Percentiles rank a stretch among this genome's conserved stretches.
phyloP scores from a whole-genome alignment of 2,797 vertebrate genomes.

The Tauraco hartlaubi region DNA sequence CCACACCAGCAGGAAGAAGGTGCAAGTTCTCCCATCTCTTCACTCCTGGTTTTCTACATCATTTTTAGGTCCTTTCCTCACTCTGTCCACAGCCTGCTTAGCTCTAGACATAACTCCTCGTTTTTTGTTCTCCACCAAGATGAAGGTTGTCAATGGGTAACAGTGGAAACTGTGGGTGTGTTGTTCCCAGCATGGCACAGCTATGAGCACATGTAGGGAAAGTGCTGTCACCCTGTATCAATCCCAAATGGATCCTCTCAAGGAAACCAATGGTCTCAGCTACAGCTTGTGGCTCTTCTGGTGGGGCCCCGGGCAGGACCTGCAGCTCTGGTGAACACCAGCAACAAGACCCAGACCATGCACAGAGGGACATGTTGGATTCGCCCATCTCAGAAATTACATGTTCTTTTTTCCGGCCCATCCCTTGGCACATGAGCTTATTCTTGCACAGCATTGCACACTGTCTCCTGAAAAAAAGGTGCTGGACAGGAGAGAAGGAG shows the following conservation, averaged over 20 bases:
- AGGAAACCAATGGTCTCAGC: neutral
- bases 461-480: neutral
- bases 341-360: neutral
- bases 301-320: neutral
- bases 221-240: neutral
- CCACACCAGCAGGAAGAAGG: neutral
- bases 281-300: neutral
- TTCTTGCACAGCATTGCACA: neutral
- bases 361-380: neutral
- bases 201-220: fast-evolving
- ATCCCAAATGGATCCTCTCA: neutral
- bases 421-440: neutral
- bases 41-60: neutral
- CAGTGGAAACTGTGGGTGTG: fast-evolving
- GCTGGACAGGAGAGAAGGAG: neutral
- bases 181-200: neutral
- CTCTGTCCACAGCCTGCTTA: neutral
- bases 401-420: neutral
- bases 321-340: neutral
- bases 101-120: neutral
- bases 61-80: neutral
- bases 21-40: neutral
- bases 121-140: neutral
- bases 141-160: neutral
- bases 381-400: neutral